Evolutionary conservation across 2,888 invertebrate species (phyloP).

Genomic region (Acrobasis repandana): DNA sequence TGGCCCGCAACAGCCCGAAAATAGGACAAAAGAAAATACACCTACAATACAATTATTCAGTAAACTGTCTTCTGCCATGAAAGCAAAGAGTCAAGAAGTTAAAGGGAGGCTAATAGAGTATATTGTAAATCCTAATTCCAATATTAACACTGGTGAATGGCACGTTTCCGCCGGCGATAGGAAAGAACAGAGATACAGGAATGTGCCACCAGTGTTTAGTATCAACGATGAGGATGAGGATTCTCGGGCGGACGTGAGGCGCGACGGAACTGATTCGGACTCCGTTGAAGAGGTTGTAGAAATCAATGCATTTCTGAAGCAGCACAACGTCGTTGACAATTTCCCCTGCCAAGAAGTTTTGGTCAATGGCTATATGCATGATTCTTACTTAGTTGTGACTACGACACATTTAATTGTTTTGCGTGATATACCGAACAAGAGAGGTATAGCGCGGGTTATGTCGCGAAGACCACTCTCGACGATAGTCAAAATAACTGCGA

Average conservation of each 20-base stretch:
- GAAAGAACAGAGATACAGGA: constrained; percentile 93
- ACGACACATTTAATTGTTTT: constrained; percentile 93
- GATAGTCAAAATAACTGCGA: constrained; percentile 98
- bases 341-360: constrained; percentile 97
- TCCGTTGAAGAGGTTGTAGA: constrained; percentile 89
- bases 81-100: constrained; percentile 94
- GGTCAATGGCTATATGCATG: constrained; percentile 93
- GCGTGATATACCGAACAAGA: constrained; percentile 88
- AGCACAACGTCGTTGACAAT: constrained; percentile 91
- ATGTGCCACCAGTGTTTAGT: constrained; percentile 96
- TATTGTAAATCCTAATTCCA: constrained; percentile 92
- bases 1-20: constrained; percentile 48
- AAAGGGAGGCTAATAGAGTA: constrained; percentile 96
- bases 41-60: constrained; percentile 89
- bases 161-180: constrained; percentile 93
- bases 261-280: constrained; percentile 82
- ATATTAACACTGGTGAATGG: constrained; percentile 84
- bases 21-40: constrained; percentile 60
- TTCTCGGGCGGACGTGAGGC: constrained; percentile 57
- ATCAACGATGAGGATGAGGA: constrained; percentile 92
- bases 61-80: constrained; percentile 93
- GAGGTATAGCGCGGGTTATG: constrained; percentile 92
- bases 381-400: constrained; percentile 94
- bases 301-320: constrained; percentile 90
- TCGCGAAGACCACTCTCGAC: constrained; percentile 94